Base-by-base conservation (phyloP, 2,888 invertebrate species). In the Monopis laevigella region DNA sequence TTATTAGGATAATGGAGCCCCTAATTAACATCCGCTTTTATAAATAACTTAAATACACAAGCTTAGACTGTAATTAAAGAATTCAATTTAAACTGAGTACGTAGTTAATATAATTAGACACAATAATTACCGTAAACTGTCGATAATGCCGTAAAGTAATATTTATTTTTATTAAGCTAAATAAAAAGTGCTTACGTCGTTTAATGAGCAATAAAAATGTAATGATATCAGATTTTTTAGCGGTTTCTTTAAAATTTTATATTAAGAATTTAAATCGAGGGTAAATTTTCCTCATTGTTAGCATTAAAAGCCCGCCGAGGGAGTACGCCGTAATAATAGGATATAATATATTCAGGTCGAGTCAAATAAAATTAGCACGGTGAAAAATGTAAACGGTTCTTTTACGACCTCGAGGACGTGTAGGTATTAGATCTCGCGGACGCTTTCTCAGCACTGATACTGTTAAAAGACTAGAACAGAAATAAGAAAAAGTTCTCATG, bases 321-420 rank as follows among this genome's bases (percentile, higher is more conserved):
- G 68, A 46, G 64, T 53, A 59, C 45, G 55, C 59, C 54, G 70
- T 67, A 70, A 74, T 80, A 77, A 78, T 75, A 72, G 71, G 68
- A 61, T 63, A 75, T 78, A 78, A 78, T 80, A 78, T 77, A 78
- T 80, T 78, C 78, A 74, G 66, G 70, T 59, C 58, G 70, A 77
- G 77, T 74, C 73, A 78, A 78, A 78, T 78, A 75, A 78, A 80
- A 80, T 80, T 78, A 80, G 80, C 70, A 74, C 75, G 73, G 66
- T 74, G 72, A 78, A 78, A 78, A 78, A 80, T 80, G 74, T 78
- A 72, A 78, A 75, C 74, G 78, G 62, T 59, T 60, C 61, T 70
- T 72, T 77, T 71, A 73, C 65, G 63, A 66, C 59, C 61, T 61
- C 52, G 59, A 66, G 68, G 62, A 75, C 78, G 74, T 74, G 77